Percentiles rank a stretch among this genome's conserved stretches.
phyloP scores from a whole-genome alignment of 2,888 invertebrate species.

The Ametastegia equiseti region DNA sequence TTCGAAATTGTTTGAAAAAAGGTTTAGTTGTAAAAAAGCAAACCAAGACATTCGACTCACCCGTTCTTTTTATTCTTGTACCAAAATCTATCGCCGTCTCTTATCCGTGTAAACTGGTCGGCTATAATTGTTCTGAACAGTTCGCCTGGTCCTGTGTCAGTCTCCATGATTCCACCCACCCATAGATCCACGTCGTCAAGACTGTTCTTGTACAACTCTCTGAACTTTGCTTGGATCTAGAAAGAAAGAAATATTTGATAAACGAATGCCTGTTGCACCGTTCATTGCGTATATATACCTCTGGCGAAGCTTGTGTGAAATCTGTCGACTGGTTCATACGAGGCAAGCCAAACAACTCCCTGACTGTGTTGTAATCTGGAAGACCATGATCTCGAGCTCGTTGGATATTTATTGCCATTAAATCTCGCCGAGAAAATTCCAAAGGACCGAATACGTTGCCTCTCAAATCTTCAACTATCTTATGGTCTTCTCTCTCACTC shows the following conservation, averaged over 20 bases:
- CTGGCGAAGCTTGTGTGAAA: neutral
- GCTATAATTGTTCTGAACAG: conserved; percentile 77
- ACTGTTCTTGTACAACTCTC: conserved; percentile 69
- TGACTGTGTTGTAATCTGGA: conserved; percentile 80
- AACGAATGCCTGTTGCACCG: neutral
- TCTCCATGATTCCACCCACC: conserved; percentile 80
- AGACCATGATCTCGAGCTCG: conserved; percentile 79
- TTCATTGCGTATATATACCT: conserved; percentile 39
- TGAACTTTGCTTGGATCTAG: conserved; percentile 60
- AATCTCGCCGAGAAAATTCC: conserved; percentile 79
- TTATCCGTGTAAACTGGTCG: conserved; percentile 79
- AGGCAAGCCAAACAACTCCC: conserved; percentile 76
- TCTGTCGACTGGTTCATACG: conserved; percentile 62
- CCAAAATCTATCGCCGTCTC: conserved; percentile 81
- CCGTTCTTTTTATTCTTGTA: conserved; percentile 77
- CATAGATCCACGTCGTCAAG: conserved; percentile 78
- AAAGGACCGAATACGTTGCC: conserved; percentile 78
- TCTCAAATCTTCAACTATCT: conserved; percentile 79
- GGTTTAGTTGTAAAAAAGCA: neutral
- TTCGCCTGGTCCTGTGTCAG: conserved; percentile 76
- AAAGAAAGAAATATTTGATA: conserved; percentile 42
- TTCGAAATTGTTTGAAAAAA: too few relatives aligned
- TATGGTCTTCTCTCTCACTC: conserved; percentile 78
- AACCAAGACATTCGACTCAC: conserved; percentile 58
- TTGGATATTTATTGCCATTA: conserved; percentile 80